phyloP scores from a whole-genome alignment of 2,113 vertebrate species.

The Vicugna pacos region DNA sequence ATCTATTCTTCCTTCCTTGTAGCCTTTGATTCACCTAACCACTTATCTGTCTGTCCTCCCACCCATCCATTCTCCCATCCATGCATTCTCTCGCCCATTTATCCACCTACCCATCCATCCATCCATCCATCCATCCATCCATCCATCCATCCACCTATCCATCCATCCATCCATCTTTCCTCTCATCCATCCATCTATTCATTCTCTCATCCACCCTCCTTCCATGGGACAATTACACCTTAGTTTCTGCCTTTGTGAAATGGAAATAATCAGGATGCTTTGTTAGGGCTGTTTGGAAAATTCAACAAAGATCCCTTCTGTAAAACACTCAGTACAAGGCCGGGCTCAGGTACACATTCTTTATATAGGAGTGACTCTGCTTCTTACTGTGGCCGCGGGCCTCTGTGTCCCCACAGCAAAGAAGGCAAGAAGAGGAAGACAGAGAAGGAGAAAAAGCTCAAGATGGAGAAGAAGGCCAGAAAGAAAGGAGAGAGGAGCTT shows the following conservation, averaged over 20 bases:
- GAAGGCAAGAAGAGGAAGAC: not conserved
- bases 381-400: not conserved
- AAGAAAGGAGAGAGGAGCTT: constrained; percentile 47
- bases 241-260: not conserved
- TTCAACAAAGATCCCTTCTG: not conserved
- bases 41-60: no score
- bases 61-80: not conserved
- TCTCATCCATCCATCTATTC: no score
- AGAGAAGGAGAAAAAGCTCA: not conserved
- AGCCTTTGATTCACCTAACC: not conserved
- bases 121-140: no score
- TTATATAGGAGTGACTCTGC: not conserved
- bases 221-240: not conserved
- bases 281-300: not conserved
- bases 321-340: not conserved
- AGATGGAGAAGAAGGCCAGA: not conserved
- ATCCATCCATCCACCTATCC: fast-evolving
- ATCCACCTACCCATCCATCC: fast-evolving
- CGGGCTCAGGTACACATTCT: not conserved
- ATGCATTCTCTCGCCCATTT: fast-evolving
- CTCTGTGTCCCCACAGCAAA: constrained; percentile 13
- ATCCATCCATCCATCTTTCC: fast-evolving
- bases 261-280: not conserved
- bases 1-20: not conserved
- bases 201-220: not conserved